Conservation (phyloP, 2,113 vertebrate species). For the Sula dactylatra region DNA sequence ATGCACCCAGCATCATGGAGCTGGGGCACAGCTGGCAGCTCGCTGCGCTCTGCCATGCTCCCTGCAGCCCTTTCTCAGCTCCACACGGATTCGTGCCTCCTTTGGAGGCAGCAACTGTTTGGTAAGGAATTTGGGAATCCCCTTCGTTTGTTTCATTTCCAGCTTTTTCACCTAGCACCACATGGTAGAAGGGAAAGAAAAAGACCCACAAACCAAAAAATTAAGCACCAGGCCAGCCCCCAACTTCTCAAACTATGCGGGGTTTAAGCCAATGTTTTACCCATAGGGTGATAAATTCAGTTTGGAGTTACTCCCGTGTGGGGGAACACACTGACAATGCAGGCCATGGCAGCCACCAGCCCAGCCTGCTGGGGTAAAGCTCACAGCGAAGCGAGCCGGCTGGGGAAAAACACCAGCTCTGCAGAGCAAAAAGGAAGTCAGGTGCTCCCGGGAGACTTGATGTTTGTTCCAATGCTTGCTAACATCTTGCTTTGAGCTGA, state of each 20-base stretch:
- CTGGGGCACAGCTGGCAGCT: background rate
- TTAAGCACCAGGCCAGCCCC: background rate
- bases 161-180: background rate
- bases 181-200: background rate
- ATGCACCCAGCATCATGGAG: fast-evolving
- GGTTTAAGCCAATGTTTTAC: background rate
- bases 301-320: too few species aligned
- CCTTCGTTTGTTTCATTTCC: fast-evolving
- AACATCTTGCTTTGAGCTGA: fast-evolving
- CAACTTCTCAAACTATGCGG: fast-evolving
- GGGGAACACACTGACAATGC: fast-evolving
- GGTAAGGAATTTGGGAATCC: background rate
- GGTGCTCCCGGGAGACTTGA: background rate
- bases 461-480: background rate
- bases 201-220: background rate
- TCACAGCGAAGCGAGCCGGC: fast-evolving
- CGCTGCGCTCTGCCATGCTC: fast-evolving
- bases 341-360: background rate
- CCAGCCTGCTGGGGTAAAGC: background rate
- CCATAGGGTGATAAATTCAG: background rate
- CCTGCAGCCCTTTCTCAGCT: background rate
- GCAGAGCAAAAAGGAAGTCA: too few species aligned
- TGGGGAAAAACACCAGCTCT: background rate
- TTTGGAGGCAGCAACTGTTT: fast-evolving
- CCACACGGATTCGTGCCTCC: fast-evolving